These are phyloP conservation scores for Smittia aterrima DNA, from an alignment of 2,888 invertebrate species.

Conservation along the genomic window DNA sequence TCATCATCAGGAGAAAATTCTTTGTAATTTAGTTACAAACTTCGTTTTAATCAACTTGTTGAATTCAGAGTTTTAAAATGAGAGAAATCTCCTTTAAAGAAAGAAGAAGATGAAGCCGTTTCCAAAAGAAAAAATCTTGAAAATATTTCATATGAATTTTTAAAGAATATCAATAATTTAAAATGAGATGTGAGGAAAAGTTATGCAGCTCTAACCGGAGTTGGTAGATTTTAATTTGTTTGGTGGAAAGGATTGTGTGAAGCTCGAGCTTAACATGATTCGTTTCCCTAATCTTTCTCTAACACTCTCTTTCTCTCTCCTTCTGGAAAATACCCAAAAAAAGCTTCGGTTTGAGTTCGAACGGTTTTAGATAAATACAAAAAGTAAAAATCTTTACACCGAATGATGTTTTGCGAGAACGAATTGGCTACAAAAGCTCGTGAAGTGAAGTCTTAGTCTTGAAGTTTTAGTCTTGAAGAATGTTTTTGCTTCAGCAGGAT, in stretches of 20 bases:
- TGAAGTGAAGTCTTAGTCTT: neutral
- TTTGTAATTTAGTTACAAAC: neutral
- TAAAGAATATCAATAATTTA: neutral
- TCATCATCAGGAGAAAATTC: neutral
- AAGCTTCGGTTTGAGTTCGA: neutral
- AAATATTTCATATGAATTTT: neutral
- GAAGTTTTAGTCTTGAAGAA: neutral
- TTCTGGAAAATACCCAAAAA: neutral
- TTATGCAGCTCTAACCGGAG: neutral
- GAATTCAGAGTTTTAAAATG: neutral
- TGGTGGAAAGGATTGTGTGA: neutral
- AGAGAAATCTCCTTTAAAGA: neutral
- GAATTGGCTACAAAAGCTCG: constrained; percentile 7
- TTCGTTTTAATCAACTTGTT: neutral
- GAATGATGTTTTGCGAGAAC: neutral
- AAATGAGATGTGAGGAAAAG: neutral
- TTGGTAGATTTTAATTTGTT: neutral
- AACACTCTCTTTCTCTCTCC: neutral
- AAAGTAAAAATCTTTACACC: neutral
- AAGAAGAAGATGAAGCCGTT: neutral
- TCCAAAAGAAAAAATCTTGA: neutral
- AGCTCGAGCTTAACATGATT: too few relatives aligned
- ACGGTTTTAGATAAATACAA: neutral
- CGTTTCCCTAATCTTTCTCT: too few relatives aligned
- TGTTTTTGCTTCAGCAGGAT: neutral